Base-by-base conservation (phyloP, 2,888 invertebrate genomes). In the Lutraria lutraria region DNA sequence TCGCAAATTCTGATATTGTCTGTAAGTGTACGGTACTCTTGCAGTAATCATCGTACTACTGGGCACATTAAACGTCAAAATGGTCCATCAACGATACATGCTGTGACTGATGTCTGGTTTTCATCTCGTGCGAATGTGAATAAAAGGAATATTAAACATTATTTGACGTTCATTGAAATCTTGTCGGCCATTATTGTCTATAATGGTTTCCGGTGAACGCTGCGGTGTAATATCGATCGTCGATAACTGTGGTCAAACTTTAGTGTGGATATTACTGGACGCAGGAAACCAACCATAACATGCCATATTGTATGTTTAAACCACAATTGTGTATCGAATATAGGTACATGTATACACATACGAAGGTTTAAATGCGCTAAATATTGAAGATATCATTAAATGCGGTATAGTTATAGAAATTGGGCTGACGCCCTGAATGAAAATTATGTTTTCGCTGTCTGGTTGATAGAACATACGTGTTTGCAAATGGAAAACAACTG, bases 21-120 rank as follows among this genome's bases (percentile, higher is more conserved):
- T 6, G 25, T 68, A n/a, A 68, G 13, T n/a, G 21, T 68, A 68
- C n/a, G 21, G 12, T 68, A 68, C 25, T 68, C n/a, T 25, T 25
- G 63, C n/a, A 25, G 25, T 25, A n/a, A 68, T 68, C 63, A 68
- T 12, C 8, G 63, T 25, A n/a, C 63, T 12, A 68, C 63, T 25
- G 63, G 63, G 63, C 25, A 68, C n/a, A n/a, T 25, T 68, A 68
- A 68, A 68, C 63, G 63, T 68, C 63, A 68, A 68, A 68, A n/a
- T 68, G 63, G 25, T n/a, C 63, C 25, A 25, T 25, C 63, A 68
- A 25, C 63, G 63, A 68, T 68, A 68, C 63, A 68, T 68, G 63
- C 6, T 68, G 63, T 68, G 63, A 13, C 25, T 25, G 25, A 68
- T 25, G 63, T 68, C 63, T 68, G 63, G 25, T 12, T 68, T 25